Percentiles rank a stretch among this genome's conserved stretches.
These are phyloP conservation scores for Abscondita cerata DNA, from an alignment of 2,888 invertebrate species.

Conservation along the genomic window DNA sequence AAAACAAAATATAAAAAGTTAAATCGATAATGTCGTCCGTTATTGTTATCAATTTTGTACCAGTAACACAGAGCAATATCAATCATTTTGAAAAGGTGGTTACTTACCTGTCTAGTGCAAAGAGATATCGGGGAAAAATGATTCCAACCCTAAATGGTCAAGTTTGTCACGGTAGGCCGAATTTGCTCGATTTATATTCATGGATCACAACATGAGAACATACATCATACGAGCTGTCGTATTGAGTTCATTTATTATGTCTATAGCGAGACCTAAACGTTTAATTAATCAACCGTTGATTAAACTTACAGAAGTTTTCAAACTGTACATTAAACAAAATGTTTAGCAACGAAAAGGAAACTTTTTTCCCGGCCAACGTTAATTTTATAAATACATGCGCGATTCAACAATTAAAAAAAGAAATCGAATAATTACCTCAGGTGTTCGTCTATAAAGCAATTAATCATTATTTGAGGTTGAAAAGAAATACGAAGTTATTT, in stretches of 20 bases:
- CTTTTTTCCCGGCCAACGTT: too few relatives aligned
- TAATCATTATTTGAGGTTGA: conserved; percentile 6
- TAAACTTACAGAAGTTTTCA: conserved; percentile 38
- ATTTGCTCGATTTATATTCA: conserved; percentile 49
- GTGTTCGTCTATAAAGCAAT: conserved; percentile 9
- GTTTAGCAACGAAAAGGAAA: too few relatives aligned
- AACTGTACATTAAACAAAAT: conserved; percentile 12
- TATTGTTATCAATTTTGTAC: not conserved
- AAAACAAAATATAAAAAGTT: too few relatives aligned
- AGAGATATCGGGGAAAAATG: conserved; percentile 11
- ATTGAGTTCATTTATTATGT: conserved; percentile 51
- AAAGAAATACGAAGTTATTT: conserved; percentile 12
- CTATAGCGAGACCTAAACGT: conserved; percentile 45
- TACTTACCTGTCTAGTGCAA: conserved; percentile 12
- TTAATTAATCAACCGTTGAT: conserved; percentile 49
- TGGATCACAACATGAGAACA: conserved; percentile 53
- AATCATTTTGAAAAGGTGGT: conserved; percentile 10
- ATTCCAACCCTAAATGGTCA: conserved; percentile 37
- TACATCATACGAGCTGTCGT: conserved; percentile 52
- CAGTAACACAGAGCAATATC: not conserved
- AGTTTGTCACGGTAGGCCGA: conserved; percentile 44
- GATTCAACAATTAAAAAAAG: conserved; percentile 6
- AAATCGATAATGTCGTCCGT: conserved; percentile 5
- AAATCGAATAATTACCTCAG: not conserved
- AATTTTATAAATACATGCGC: not conserved